These are phyloP conservation scores for Zosterops lateralis DNA, from an alignment of 2,113 vertebrate genomes.

Conservation along the genomic window DNA sequence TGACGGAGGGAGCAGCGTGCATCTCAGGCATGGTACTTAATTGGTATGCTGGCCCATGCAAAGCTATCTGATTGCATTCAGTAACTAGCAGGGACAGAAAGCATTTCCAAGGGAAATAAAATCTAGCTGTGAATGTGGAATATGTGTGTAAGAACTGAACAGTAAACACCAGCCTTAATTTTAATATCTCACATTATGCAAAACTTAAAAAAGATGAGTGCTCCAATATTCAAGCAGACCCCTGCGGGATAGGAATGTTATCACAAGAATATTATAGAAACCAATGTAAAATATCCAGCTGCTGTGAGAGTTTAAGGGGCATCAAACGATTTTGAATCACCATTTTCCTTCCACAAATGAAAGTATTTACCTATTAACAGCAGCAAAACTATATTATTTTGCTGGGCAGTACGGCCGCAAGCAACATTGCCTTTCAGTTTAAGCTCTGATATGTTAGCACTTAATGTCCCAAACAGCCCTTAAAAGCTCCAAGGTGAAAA, in stretches of 20 bases:
- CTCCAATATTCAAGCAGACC: slow-evolving; percentile 56
- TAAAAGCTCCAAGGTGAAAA: slow-evolving; percentile 76
- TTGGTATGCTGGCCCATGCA: slow-evolving; percentile 75
- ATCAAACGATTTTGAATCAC: slow-evolving; percentile 55
- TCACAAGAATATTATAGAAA: slow-evolving; percentile 57
- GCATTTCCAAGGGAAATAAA: slow-evolving; percentile 77
- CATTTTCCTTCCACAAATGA: slow-evolving; percentile 67
- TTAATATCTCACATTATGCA: slow-evolving; percentile 72
- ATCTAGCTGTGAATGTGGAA: slow-evolving; percentile 71
- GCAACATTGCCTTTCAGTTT: slow-evolving; percentile 66
- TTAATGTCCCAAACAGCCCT: slow-evolving; percentile 72
- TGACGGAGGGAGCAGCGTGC: slow-evolving; percentile 18
- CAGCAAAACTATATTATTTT: slow-evolving; percentile 52
- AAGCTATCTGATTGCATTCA: slow-evolving; percentile 74
- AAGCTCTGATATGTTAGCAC: slow-evolving; percentile 65
- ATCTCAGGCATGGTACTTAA: slow-evolving; percentile 65
- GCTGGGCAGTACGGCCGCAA: neutral
- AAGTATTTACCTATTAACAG: slow-evolving; percentile 75
- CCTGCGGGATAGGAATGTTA: slow-evolving; percentile 35
- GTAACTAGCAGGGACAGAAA: slow-evolving; percentile 71
- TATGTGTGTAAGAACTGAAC: slow-evolving; percentile 67
- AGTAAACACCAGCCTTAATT: slow-evolving; percentile 77
- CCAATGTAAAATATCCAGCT: slow-evolving; percentile 66
- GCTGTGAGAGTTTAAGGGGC: slow-evolving; percentile 52
- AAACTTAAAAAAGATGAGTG: slow-evolving; percentile 69